phyloP scores from a whole-genome alignment of 2,888 invertebrate species.

The Caenorhabditis japonica region DNA sequence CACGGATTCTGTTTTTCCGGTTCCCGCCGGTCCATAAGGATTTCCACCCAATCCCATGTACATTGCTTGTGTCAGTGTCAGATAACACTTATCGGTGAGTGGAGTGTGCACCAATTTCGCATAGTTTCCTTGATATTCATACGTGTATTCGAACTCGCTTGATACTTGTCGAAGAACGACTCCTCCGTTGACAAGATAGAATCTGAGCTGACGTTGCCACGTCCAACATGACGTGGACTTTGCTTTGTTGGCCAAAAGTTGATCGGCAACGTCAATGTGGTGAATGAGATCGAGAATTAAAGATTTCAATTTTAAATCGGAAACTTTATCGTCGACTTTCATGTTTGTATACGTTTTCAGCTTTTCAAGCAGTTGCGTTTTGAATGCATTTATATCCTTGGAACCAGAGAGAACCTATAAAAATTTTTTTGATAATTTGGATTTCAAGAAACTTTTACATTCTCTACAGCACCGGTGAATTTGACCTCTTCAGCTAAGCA shows the following conservation, averaged over 20 bases:
- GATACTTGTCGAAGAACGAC: conserved; percentile 90
- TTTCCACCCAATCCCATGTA: conserved; percentile 96
- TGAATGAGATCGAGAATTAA: conserved; percentile 93
- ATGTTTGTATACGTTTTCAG: conserved; percentile 80
- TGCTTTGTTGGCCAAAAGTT: conserved; percentile 83
- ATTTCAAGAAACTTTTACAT: conserved; percentile 77
- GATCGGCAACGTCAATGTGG: conserved; percentile 87
- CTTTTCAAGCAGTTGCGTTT: conserved; percentile 78
- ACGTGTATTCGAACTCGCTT: conserved; percentile 94
- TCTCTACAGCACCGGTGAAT: conserved; percentile 89
- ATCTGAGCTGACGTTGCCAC: conserved; percentile 93
- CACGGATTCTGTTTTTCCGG: conserved; percentile 98
- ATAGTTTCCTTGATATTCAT: conserved; percentile 97
- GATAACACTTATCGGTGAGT: conserved; percentile 95
- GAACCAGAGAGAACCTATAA: conserved; percentile 32
- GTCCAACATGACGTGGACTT: conserved; percentile 83
- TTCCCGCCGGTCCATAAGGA: conserved; percentile 98
- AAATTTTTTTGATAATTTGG: not conserved
- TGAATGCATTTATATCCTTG: conserved; percentile 73
- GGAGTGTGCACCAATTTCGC: conserved; percentile 94
- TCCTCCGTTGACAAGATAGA: conserved; percentile 67
- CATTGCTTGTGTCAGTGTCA: conserved; percentile 95
- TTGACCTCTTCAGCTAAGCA: conserved; percentile 88
- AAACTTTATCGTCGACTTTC: conserved; percentile 79
- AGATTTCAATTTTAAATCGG: conserved; percentile 90